Conservation (phyloP, 2,797 vertebrate species). For the Discoglossus pictus region DNA sequence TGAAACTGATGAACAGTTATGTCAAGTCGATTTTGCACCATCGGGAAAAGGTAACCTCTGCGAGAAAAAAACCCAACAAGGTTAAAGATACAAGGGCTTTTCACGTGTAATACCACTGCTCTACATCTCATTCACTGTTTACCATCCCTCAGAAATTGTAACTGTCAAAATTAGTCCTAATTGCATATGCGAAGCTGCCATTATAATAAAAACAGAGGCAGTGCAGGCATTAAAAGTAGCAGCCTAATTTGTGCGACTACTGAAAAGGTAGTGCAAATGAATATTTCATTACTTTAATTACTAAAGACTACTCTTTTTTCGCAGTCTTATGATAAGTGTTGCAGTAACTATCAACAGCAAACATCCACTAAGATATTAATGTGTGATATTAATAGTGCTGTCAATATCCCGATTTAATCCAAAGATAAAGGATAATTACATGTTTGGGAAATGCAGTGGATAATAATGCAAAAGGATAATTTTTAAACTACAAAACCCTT, state of each 20-base stretch:
- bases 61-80: conserved; percentile 81
- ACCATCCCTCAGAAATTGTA: conserved; percentile 84
- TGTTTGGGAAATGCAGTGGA: too few relatives aligned
- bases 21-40: conserved; percentile 97
- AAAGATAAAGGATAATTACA: conserved; percentile 41
- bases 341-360: conserved; percentile 85
- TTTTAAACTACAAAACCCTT: too few relatives aligned
- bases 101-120: conserved; percentile 81
- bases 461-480: too few relatives aligned
- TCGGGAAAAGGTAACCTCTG: conserved; percentile 98
- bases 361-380: conserved; percentile 84
- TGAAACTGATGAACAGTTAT: conserved; percentile 96
- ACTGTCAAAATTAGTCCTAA: conserved; percentile 92
- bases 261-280: conserved; percentile 98
- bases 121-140: conserved; percentile 82
- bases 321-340: conserved; percentile 93
- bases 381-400: conserved; percentile 91
- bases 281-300: conserved; percentile 99
- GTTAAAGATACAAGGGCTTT: conserved; percentile 86
- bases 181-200: conserved; percentile 96
- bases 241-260: conserved; percentile 95
- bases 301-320: conserved; percentile 95
- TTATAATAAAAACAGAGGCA: conserved; percentile 96
- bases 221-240: conserved; percentile 93
- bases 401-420: conserved; percentile 85